These are phyloP conservation scores for Drosophila tristis DNA, from an alignment of 1,140 invertebrate species.

Conservation along the genomic window DNA sequence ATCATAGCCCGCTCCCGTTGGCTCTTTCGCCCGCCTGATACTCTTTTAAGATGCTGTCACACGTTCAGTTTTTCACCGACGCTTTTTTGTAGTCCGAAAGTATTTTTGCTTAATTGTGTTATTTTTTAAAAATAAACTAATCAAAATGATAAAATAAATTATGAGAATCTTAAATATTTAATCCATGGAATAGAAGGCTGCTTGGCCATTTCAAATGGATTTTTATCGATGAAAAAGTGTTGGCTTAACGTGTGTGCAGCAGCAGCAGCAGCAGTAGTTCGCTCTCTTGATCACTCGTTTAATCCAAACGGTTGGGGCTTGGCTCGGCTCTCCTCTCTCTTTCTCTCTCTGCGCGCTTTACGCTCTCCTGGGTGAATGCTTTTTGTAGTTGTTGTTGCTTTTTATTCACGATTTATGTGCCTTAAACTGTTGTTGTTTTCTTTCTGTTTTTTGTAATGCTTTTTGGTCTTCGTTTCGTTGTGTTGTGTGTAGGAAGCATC, in stretches of 20 bases:
- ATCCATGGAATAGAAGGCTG: too few relatives aligned
- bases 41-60: background rate
- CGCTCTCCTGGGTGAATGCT: conserved; percentile 46
- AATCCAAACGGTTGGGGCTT: background rate
- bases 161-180: too few relatives aligned
- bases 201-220: too few relatives aligned
- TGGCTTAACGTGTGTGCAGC: too few relatives aligned
- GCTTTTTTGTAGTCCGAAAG: too few relatives aligned
- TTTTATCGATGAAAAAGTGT: too few relatives aligned
- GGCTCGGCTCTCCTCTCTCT: conserved; percentile 13
- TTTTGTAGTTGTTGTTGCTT: conserved; percentile 19
- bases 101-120: too few relatives aligned
- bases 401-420: conserved; percentile 31
- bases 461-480: conserved; percentile 31
- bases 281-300: too few relatives aligned
- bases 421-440: conserved; percentile 39
- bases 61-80: too few relatives aligned
- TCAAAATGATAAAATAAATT: too few relatives aligned
- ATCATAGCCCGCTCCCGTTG: conserved; percentile 1
- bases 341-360: background rate
- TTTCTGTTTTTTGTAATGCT: conserved; percentile 21
- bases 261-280: too few relatives aligned
- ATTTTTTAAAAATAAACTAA: too few relatives aligned
- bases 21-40: background rate
- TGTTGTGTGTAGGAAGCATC: conserved; percentile 76